Percentiles rank a stretch among this genome's conserved stretches.
Evolutionary conservation across 2,888 invertebrate genomes (phyloP).

Genomic region (Epirrhoe tristata): DNA sequence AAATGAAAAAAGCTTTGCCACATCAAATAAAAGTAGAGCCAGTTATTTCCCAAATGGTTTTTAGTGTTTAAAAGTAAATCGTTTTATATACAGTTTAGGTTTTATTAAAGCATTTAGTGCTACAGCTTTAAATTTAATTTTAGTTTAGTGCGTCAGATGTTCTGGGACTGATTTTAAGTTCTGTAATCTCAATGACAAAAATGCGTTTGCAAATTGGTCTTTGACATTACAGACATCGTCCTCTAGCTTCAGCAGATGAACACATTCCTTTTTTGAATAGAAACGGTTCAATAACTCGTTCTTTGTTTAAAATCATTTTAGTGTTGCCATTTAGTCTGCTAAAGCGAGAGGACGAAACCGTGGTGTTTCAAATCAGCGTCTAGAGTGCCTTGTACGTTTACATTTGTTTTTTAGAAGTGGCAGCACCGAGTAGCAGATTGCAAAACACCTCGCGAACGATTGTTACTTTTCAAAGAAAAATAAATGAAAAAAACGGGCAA

Average conservation of each 20-base stretch:
- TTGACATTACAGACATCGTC: slow-evolving; percentile 69
- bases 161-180: slow-evolving; percentile 70
- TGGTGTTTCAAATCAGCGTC: slow-evolving; percentile 84
- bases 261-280: slow-evolving; percentile 37
- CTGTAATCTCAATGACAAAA: slow-evolving; percentile 60
- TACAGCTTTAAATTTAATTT: slow-evolving; percentile 46
- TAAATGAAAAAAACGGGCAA: slow-evolving; percentile 48
- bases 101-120: slow-evolving; percentile 21
- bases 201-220: slow-evolving; percentile 58
- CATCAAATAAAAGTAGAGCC: slow-evolving; percentile 25
- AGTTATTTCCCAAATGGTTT: slow-evolving; percentile 18
- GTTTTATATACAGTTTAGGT: slow-evolving; percentile 21
- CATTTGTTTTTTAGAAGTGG: slow-evolving; percentile 67
- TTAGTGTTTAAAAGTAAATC: slow-evolving; percentile 3
- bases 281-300: background rate
- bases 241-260: slow-evolving; percentile 69
- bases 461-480: slow-evolving; percentile 64
- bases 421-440: slow-evolving; percentile 77
- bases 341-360: slow-evolving; percentile 75
- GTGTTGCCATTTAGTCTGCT: slow-evolving; percentile 54
- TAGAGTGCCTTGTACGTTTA: slow-evolving; percentile 80
- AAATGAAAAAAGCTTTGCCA: slow-evolving; percentile 38
- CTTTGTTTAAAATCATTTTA: slow-evolving; percentile 42
- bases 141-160: slow-evolving; percentile 77
- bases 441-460: slow-evolving; percentile 64